phyloP scores from a whole-genome alignment of 2,888 invertebrate genomes.

The Cataglyphis cursor region DNA sequence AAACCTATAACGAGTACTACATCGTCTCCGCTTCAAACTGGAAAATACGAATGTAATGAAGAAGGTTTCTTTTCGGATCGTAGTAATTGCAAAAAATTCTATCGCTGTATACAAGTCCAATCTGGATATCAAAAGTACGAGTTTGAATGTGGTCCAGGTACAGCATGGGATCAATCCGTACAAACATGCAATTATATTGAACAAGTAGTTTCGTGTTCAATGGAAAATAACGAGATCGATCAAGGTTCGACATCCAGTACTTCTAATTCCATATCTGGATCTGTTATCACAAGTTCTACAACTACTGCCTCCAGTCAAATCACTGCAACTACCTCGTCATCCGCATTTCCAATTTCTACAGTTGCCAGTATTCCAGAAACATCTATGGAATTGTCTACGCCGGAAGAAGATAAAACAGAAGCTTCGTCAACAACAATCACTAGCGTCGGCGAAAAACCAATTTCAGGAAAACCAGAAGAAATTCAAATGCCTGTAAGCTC shows the following conservation, averaged over 20 bases:
- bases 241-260: constrained; percentile 60
- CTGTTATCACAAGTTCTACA: constrained; percentile 13
- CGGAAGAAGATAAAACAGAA: constrained; percentile 1
- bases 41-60: constrained; percentile 71
- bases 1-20: constrained; percentile 4
- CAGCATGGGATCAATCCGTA: constrained; percentile 91
- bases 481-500: constrained; percentile 50
- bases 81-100: constrained; percentile 92
- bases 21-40: constrained; percentile 44
- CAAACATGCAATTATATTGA: constrained; percentile 90
- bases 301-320: constrained; percentile 49
- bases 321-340: constrained; percentile 38
- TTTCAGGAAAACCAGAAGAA: constrained; percentile 14
- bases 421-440: not conserved
- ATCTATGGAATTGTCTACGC: constrained; percentile 43
- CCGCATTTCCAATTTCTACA: constrained; percentile 32
- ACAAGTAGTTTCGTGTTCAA: constrained; percentile 77
- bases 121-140: constrained; percentile 90
- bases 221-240: constrained; percentile 61
- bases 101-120: constrained; percentile 90
- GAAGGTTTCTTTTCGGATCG: constrained; percentile 92
- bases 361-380: constrained; percentile 16
- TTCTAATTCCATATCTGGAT: constrained; percentile 19
- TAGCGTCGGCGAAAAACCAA: not conserved
- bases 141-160: constrained; percentile 92